Conservation (phyloP, 2,888 invertebrate species). For the Venusia cambrica region DNA sequence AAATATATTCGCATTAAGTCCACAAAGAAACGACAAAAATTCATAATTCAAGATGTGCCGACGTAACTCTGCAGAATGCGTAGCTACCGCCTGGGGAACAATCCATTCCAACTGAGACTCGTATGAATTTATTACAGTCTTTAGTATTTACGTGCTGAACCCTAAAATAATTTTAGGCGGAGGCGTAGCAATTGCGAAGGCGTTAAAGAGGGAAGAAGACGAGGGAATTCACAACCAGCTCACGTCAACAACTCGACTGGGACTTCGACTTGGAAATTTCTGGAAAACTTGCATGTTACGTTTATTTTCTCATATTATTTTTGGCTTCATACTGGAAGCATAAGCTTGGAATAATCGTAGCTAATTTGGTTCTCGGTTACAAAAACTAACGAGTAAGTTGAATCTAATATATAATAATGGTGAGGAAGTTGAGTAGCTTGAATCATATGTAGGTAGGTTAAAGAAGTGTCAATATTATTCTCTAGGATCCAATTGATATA, state of each 20-base stretch:
- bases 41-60: constrained; percentile 17
- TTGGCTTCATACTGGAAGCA: no score
- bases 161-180: constrained; percentile 34
- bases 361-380: no score
- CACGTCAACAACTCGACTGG: constrained; percentile 38
- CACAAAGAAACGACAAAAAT: constrained; percentile 17
- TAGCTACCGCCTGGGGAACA: constrained; percentile 17
- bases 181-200: constrained; percentile 25
- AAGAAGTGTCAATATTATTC: no score
- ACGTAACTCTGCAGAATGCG: constrained; percentile 15
- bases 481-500: no score
- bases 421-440: no score
- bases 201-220: constrained; percentile 4
- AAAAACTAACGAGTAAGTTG: no score
- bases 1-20: constrained; percentile 13
- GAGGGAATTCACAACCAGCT: constrained; percentile 34
- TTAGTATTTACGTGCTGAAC: constrained; percentile 24
- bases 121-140: constrained; percentile 28
- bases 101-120: constrained; percentile 20
- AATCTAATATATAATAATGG: no score
- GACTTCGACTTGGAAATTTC: constrained; percentile 33
- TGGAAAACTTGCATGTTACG: constrained; percentile 24
- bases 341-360: no score
- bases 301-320: no score
- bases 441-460: no score